These are phyloP conservation scores for Nesoenas mayeri DNA, from an alignment of 2,113 vertebrate genomes.

Conservation along the genomic window DNA sequence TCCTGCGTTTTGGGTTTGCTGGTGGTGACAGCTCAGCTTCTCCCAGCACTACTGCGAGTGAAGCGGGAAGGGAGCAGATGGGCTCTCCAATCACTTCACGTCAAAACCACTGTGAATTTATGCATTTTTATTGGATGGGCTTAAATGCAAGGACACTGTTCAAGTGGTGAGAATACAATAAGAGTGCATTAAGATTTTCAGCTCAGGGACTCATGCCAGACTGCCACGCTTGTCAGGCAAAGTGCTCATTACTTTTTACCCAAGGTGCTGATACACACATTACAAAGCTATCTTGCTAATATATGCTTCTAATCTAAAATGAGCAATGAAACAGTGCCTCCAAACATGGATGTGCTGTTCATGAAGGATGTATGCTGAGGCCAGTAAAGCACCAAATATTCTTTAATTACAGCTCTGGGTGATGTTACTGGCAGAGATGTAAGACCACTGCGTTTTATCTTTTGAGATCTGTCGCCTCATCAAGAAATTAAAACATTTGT, in stretches of 20 bases:
- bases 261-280: not conserved
- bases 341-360: not conserved
- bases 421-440: not conserved
- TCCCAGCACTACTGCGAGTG: not conserved
- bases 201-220: not conserved
- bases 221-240: fast-evolving
- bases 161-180: not conserved
- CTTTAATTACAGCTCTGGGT: not conserved
- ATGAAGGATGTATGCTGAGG: not conserved
- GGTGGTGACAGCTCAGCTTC: not conserved
- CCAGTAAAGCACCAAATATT: not conserved
- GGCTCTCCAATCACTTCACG: not conserved
- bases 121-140: not conserved
- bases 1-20: not conserved
- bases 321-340: not conserved
- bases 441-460: not conserved
- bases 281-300: not conserved
- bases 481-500: slow-evolving; percentile 46
- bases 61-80: not conserved
- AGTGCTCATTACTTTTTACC: not conserved
- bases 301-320: not conserved
- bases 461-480: slow-evolving; percentile 19
- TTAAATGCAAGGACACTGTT: not conserved
- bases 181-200: not conserved
- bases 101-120: not conserved